These are phyloP conservation scores for Hoplostethus atlanticus DNA, from an alignment of 2,797 vertebrate species.

Conservation along the genomic window DNA sequence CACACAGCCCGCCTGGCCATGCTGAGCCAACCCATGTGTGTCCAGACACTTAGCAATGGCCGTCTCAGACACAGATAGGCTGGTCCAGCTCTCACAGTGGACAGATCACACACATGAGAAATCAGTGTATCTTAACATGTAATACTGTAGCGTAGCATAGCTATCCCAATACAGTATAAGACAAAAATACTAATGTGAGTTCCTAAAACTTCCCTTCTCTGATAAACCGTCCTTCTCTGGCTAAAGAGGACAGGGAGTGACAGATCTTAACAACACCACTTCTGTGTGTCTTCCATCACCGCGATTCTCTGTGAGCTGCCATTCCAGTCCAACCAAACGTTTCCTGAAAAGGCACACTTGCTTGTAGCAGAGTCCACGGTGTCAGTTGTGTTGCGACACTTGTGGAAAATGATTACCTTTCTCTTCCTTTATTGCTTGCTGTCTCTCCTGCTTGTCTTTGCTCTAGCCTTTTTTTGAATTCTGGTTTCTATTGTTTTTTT, in stretches of 20 bases:
- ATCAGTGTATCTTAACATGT: slow-evolving; percentile 39
- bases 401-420: slow-evolving; percentile 8
- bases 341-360: slow-evolving; percentile 56
- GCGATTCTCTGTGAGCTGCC: slow-evolving; percentile 48
- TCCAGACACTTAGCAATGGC: slow-evolving; percentile 29
- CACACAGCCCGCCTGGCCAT: slow-evolving; percentile 5
- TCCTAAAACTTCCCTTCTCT: slow-evolving; percentile 22
- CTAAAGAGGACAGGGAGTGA: slow-evolving; percentile 55
- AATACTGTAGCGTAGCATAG: slow-evolving; percentile 51
- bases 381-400: slow-evolving; percentile 16
- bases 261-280: slow-evolving; percentile 31
- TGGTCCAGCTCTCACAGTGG: slow-evolving; percentile 47
- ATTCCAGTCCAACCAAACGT: slow-evolving; percentile 62
- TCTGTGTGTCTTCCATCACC: slow-evolving; percentile 67
- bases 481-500: slow-evolving; percentile 14
- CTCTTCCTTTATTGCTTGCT: slow-evolving; percentile 19
- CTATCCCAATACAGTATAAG: slow-evolving; percentile 25
- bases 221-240: slow-evolving; percentile 24
- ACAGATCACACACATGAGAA: slow-evolving; percentile 42
- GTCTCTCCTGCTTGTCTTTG: slow-evolving; percentile 21
- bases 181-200: slow-evolving; percentile 21
- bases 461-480: slow-evolving; percentile 36
- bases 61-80: slow-evolving; percentile 52
- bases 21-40: slow-evolving; percentile 61
- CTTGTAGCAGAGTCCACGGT: slow-evolving; percentile 38